Conservation (phyloP, 2,888 invertebrate species). For the Myopa testacea region DNA sequence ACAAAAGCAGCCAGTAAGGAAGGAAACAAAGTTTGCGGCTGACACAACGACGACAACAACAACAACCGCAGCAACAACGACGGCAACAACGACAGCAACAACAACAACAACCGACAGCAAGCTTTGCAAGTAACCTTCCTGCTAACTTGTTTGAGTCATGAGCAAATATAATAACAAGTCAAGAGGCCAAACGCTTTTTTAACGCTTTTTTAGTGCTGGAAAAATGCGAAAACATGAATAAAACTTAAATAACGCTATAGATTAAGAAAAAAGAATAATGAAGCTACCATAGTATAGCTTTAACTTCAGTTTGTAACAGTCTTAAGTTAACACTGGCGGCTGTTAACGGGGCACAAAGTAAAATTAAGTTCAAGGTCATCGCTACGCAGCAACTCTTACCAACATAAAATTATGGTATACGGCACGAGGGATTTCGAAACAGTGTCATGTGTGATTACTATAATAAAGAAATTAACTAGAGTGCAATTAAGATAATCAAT, state of each 20-base stretch:
- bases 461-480: too few relatives aligned
- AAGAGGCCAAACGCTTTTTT: slow-evolving; percentile 2
- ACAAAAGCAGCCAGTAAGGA: slow-evolving; percentile 21
- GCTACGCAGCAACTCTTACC: neutral
- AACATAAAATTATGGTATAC: too few relatives aligned
- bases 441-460: too few relatives aligned
- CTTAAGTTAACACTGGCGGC: neutral
- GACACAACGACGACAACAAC: too few relatives aligned
- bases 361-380: slow-evolving; percentile 30
- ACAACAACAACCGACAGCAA: too few relatives aligned
- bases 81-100: too few relatives aligned
- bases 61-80: too few relatives aligned
- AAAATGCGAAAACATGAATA: slow-evolving; percentile 19
- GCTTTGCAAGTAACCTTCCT: neutral
- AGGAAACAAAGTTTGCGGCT: neutral
- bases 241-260: neutral
- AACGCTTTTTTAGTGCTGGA: slow-evolving; percentile 1
- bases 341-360: neutral
- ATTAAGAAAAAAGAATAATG: neutral
- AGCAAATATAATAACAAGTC: neutral
- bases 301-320: neutral
- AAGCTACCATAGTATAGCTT: neutral
- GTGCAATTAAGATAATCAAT: too few relatives aligned
- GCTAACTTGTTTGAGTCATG: slow-evolving; percentile 13
- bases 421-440: too few relatives aligned